Conservation (phyloP, 2,113 vertebrate genomes). For the Otolemur garnettii region DNA sequence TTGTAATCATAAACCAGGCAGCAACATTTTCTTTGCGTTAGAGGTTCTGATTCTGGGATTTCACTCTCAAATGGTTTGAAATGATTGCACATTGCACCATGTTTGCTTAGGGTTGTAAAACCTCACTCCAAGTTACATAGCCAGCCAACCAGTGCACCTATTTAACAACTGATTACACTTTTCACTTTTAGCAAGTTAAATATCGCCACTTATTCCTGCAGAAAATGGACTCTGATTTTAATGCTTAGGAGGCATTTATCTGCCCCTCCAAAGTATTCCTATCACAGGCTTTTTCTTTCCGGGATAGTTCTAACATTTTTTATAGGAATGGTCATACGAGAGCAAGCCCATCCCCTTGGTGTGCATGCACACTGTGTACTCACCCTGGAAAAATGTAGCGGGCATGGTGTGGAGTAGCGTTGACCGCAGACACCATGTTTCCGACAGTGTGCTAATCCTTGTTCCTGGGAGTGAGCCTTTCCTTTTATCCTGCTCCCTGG, state of each 20-base stretch:
- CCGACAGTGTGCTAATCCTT: background rate
- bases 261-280: background rate
- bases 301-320: background rate
- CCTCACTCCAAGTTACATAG: background rate
- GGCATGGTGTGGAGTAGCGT: background rate
- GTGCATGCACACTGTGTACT: background rate
- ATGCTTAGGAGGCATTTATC: background rate
- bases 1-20: conserved; percentile 21
- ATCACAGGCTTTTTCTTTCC: background rate
- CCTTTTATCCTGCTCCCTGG: background rate
- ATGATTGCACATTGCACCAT: background rate
- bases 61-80: conserved; percentile 39
- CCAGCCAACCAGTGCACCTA: background rate
- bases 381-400: background rate
- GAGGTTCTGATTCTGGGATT: conserved; percentile 33
- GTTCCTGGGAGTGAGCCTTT: background rate
- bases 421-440: background rate
- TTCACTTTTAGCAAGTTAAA: conserved; percentile 8
- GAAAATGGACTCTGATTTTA: background rate
- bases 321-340: background rate
- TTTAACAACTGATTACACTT: background rate
- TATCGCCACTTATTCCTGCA: background rate
- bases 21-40: background rate
- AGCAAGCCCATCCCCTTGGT: background rate
- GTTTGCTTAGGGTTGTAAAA: conserved; percentile 20